Percentiles rank a stretch among this genome's conserved stretches.
phyloP scores from a whole-genome alignment of 2,888 invertebrate genomes.

The Plutella xylostella region DNA sequence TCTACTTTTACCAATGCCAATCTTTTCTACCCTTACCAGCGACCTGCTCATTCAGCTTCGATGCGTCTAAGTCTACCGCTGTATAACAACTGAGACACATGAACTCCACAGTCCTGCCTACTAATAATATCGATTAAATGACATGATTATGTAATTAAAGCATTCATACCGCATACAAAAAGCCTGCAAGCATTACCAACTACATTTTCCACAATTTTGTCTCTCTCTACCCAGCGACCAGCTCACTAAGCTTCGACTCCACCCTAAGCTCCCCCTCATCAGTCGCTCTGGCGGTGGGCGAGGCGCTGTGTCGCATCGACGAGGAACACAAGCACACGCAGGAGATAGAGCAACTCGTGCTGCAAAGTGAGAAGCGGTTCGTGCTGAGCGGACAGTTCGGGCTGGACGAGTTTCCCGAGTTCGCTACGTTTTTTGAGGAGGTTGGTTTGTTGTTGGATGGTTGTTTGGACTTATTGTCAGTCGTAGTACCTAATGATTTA shows the following conservation, averaged over 20 bases:
- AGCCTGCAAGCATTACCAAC: background rate
- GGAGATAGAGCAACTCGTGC: conserved; percentile 75
- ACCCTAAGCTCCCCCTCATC: conserved; percentile 54
- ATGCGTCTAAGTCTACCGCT: no score
- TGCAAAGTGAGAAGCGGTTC: conserved; percentile 57
- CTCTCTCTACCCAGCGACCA: conserved; percentile 8
- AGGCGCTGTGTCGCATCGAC: conserved; percentile 83
- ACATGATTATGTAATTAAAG: no score
- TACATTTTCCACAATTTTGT: background rate
- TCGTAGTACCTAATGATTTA: no score
- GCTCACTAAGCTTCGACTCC: conserved; percentile 52
- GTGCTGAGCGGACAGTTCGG: conserved; percentile 41
- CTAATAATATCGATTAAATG: no score
- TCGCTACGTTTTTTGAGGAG: conserved; percentile 53
- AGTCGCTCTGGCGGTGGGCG: conserved; percentile 78
- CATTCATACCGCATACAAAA: background rate
- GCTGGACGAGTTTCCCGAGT: conserved; percentile 57
- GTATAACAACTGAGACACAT: no score
- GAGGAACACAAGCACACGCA: conserved; percentile 84
- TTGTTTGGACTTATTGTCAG: no score
- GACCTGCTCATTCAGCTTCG: no score
- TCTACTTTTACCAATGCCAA: no score
- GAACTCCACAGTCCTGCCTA: no score
- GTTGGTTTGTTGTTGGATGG: no score
- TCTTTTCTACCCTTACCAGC: no score